These are phyloP conservation scores for Lerema accius DNA, from an alignment of 1,140 invertebrate species.

Conservation along the genomic window DNA sequence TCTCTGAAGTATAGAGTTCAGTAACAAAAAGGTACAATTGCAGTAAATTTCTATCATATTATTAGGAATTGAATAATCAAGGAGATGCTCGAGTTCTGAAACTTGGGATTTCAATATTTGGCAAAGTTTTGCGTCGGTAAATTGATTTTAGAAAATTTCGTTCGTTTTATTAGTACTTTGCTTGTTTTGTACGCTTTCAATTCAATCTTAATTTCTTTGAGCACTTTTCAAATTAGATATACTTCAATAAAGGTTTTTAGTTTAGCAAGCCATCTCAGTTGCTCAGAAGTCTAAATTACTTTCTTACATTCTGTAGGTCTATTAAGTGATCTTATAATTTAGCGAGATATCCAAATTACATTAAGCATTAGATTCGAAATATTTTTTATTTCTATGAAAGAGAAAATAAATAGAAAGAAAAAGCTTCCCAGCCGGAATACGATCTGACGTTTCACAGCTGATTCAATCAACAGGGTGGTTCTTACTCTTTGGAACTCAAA, in stretches of 20 bases:
- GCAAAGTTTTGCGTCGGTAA: constrained; percentile 33
- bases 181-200: constrained; percentile 19
- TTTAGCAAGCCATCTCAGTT: neutral
- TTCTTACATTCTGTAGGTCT: neutral
- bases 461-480: too few species aligned
- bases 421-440: too few species aligned
- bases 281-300: constrained; percentile 8
- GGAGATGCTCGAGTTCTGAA: constrained; percentile 32
- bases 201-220: constrained; percentile 22
- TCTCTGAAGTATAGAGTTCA: too few species aligned
- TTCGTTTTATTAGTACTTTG: constrained; percentile 20
- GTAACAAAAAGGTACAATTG: constrained; percentile 1
- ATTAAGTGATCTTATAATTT: neutral
- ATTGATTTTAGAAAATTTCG: constrained; percentile 24
- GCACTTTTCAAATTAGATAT: neutral
- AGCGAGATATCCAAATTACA: neutral
- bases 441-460: too few species aligned
- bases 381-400: too few species aligned
- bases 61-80: constrained; percentile 43
- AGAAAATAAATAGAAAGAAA: too few species aligned
- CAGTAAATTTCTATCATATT: constrained; percentile 30
- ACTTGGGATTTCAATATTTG: constrained; percentile 39
- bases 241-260: neutral
- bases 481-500: too few species aligned
- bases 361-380: neutral